Conservation (phyloP, 2,113 vertebrate species). For the Platysteira castanea region DNA sequence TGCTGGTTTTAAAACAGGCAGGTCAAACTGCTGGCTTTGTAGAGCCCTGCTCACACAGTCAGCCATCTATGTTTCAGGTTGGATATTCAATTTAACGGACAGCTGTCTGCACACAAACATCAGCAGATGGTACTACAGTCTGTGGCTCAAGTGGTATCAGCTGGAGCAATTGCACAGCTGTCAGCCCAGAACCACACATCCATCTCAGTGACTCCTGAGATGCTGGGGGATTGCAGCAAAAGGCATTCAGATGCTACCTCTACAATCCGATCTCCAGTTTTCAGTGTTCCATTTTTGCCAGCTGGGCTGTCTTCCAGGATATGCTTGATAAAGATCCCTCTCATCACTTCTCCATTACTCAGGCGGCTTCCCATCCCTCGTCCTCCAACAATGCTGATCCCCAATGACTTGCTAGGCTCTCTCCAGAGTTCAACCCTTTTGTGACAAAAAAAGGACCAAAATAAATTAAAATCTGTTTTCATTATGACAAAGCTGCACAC, state of each 20-base stretch:
- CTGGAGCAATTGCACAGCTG: background rate
- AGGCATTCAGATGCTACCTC: conserved; percentile 75
- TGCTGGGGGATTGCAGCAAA: background rate
- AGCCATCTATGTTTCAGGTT: background rate
- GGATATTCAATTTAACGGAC: background rate
- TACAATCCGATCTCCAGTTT: conserved; percentile 92
- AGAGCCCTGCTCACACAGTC: background rate
- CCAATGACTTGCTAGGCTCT: conserved; percentile 90
- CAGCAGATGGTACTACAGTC: background rate
- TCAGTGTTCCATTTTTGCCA: conserved; percentile 90
- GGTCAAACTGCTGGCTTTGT: background rate
- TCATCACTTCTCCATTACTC: conserved; percentile 95
- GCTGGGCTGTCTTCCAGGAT: conserved; percentile 96
- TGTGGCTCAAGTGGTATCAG: background rate
- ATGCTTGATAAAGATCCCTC: conserved; percentile 98
- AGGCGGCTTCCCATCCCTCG: conserved; percentile 96
- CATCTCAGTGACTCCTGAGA: background rate
- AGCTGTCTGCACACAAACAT: background rate
- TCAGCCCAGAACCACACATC: background rate
- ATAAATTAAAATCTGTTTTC: background rate
- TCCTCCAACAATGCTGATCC: conserved; percentile 97
- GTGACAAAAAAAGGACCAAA: background rate
- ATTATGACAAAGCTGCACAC: background rate
- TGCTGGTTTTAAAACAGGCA: background rate
- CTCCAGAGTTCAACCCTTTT: conserved; percentile 91